Conservation (phyloP, 2,113 vertebrate genomes). For the Sylvilagus bachmani region DNA sequence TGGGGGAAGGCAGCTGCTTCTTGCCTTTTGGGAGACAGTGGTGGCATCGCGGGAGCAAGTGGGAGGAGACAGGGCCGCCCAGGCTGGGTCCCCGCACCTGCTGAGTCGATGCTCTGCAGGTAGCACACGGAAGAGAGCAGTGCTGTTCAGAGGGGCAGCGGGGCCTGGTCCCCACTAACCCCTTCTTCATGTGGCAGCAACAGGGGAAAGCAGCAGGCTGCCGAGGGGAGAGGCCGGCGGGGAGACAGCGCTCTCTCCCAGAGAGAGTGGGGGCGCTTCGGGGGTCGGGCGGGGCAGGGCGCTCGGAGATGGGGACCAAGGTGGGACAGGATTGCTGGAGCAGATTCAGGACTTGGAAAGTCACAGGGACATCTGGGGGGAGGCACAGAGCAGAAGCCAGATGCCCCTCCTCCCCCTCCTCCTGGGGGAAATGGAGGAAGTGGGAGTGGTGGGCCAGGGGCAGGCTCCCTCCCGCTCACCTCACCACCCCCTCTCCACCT, state of each 20-base stretch:
- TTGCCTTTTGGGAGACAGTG: background rate
- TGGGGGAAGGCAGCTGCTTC: background rate
- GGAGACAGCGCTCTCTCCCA: background rate
- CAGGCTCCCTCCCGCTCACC: background rate
- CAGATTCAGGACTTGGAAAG: constrained; percentile 35
- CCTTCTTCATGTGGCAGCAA: background rate
- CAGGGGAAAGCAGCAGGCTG: background rate
- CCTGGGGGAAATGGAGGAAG: constrained; percentile 1
- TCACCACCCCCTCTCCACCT: background rate
- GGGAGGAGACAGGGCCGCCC: constrained; percentile 71
- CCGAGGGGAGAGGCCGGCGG: background rate
- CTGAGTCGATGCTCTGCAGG: background rate
- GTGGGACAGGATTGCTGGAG: constrained; percentile 48
- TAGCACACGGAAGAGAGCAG: background rate
- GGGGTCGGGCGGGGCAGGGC: background rate
- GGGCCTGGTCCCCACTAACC: background rate
- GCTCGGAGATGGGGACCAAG: constrained; percentile 11
- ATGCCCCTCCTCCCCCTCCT: background rate
- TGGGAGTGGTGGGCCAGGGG: background rate
- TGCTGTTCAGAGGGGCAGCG: background rate
- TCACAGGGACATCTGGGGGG: constrained; percentile 48
- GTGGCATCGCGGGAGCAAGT: background rate
- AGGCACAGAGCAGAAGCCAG: background rate
- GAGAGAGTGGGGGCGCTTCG: background rate
- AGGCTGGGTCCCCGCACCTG: background rate